These are phyloP conservation scores for Oxygymnocypris stewartii DNA, from an alignment of 2,113 vertebrate genomes.

Conservation along the genomic window DNA sequence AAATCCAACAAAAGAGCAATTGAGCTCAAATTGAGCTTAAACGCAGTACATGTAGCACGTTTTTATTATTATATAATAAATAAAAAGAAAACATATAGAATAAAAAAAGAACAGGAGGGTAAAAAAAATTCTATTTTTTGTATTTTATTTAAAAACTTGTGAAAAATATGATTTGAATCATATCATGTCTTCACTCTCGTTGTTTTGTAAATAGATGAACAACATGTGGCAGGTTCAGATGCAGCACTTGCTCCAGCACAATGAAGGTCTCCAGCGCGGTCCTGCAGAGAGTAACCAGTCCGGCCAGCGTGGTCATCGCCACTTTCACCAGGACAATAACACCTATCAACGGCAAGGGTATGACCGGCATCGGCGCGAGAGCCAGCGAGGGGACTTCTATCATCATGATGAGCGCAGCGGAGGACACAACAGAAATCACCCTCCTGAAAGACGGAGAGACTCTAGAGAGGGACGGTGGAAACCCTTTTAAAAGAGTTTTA, in stretches of 20 bases:
- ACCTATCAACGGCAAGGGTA: conserved; percentile 65
- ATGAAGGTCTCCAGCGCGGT: conserved; percentile 57
- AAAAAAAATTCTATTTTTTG: no score
- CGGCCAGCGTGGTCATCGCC: conserved; percentile 65
- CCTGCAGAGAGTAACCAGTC: conserved; percentile 26
- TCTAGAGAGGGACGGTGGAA: conserved; percentile 78
- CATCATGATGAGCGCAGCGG: conserved; percentile 75
- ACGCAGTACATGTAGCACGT: no score
- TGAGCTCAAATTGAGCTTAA: no score
- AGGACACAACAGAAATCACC: conserved; percentile 74
- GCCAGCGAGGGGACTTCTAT: conserved; percentile 69
- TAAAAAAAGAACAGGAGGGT: no score
- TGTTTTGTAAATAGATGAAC: conserved; percentile 75
- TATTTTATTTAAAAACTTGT: no score
- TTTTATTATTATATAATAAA: no score
- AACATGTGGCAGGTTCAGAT: conserved; percentile 76
- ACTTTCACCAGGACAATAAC: conserved; percentile 61
- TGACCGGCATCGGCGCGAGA: conserved; percentile 74
- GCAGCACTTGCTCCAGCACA: conserved; percentile 68
- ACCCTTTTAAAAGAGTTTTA: conserved; percentile 60
- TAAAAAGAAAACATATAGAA: no score
- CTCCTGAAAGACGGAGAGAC: conserved; percentile 67
- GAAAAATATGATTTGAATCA: not conserved
- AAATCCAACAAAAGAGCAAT: no score
- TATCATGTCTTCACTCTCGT: not conserved